A percentile compares a stretch with the other conserved stretches of the same genome.
These are phyloP conservation scores for Acleris laterana DNA, from an alignment of 2,888 invertebrate genomes.

Conservation along the genomic window DNA sequence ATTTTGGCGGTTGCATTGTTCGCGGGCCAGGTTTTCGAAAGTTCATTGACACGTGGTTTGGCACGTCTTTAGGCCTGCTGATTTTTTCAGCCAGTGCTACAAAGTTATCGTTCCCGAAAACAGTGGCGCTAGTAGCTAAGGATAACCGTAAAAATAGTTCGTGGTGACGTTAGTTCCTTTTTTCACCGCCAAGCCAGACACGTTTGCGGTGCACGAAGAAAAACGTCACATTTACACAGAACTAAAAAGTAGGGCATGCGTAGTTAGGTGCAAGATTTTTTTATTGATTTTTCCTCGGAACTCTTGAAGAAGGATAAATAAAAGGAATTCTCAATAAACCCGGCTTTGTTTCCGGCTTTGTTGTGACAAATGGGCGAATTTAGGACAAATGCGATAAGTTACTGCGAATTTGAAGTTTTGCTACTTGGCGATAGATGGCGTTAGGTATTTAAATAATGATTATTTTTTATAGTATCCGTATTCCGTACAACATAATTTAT, in stretches of 20 bases:
- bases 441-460: neutral
- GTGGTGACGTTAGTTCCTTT: constrained; percentile 14
- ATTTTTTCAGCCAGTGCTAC: constrained; percentile 61
- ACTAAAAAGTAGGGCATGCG: constrained; percentile 71
- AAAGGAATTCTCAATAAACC: constrained; percentile 41
- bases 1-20: constrained; percentile 48
- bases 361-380: constrained; percentile 64
- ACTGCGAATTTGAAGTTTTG: constrained; percentile 50
- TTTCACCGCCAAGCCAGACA: constrained; percentile 14
- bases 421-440: constrained; percentile 76
- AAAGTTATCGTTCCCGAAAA: constrained; percentile 6
- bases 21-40: constrained; percentile 68
- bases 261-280: constrained; percentile 56
- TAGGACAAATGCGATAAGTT: constrained; percentile 62
- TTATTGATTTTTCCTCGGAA: constrained; percentile 66
- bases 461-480: neutral
- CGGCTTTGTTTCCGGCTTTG: constrained; percentile 39
- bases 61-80: constrained; percentile 71
- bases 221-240: constrained; percentile 70
- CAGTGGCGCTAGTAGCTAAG: constrained; percentile 7
- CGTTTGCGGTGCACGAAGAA: constrained; percentile 49
- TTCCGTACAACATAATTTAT: too few species aligned
- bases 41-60: constrained; percentile 81
- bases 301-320: constrained; percentile 49
- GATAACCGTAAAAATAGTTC: constrained; percentile 1